phyloP scores from a whole-genome alignment of 2,797 vertebrate genomes.

The Denticeps clupeoides region DNA sequence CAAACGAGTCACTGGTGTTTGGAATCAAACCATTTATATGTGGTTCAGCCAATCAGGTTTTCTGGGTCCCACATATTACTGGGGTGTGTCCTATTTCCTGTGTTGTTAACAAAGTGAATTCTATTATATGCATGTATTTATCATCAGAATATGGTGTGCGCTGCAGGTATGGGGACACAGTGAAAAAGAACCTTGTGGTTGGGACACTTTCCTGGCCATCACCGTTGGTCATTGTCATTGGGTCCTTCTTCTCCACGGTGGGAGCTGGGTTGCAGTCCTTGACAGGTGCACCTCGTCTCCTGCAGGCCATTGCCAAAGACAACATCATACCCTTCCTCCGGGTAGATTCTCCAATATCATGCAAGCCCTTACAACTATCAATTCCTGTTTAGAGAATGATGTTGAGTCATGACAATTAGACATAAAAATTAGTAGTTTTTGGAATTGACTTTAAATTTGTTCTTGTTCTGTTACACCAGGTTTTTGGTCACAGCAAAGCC shows the following conservation, averaged over 20 bases:
- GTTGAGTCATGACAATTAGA: too few species aligned
- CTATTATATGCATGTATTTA: neutral
- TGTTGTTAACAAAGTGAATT: too few species aligned
- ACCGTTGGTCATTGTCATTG: constrained; percentile 93
- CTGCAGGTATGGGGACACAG: constrained; percentile 81
- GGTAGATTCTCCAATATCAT: too few species aligned
- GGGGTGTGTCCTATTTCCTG: too few species aligned
- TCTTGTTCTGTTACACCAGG: constrained; percentile 44
- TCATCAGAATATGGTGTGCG: constrained; percentile 2
- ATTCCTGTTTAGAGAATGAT: too few species aligned
- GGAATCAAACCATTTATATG: too few species aligned
- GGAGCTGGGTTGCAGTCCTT: constrained; percentile 90
- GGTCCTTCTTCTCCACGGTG: constrained; percentile 95
- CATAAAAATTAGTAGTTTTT: too few species aligned
- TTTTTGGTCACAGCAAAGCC: constrained; percentile 88
- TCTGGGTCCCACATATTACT: too few species aligned
- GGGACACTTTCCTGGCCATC: constrained; percentile 95
- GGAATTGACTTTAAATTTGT: neutral
- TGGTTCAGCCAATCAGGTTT: too few species aligned
- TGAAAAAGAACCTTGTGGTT: constrained; percentile 83
- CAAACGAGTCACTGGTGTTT: too few species aligned
- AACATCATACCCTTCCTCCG: constrained; percentile 95
- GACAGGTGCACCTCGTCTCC: constrained; percentile 83
- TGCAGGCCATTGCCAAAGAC: constrained; percentile 96
- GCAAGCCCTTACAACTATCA: neutral